Conservation (phyloP, 2,797 vertebrate species). For the Syngnathus acus region DNA sequence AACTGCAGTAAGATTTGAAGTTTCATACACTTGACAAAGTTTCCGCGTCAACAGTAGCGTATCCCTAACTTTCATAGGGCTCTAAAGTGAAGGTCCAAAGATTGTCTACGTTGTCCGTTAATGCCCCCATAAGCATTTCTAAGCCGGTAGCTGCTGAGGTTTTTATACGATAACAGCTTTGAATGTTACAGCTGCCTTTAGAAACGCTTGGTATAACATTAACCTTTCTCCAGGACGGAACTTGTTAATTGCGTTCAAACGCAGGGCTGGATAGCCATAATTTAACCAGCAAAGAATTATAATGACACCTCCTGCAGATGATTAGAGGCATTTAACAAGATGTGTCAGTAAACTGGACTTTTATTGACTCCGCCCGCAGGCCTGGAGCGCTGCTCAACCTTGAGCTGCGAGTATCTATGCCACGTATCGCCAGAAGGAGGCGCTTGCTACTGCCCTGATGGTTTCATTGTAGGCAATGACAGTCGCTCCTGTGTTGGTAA, state of each 20-base stretch:
- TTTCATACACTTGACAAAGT: background rate
- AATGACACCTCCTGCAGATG: constrained; percentile 1
- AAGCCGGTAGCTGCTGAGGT: constrained; percentile 20
- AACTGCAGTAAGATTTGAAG: constrained; percentile 55
- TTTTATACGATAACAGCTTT: constrained; percentile 4
- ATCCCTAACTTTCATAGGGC: constrained; percentile 8
- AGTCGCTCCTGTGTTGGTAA: constrained; percentile 69
- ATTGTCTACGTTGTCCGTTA: constrained; percentile 1
- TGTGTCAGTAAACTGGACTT: background rate
- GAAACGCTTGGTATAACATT: constrained; percentile 30
- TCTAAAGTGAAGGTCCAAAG: constrained; percentile 9
- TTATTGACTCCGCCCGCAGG: constrained; percentile 36
- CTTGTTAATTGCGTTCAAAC: background rate
- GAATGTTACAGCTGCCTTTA: constrained; percentile 20
- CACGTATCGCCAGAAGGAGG: constrained; percentile 67
- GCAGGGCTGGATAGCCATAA: constrained; percentile 9
- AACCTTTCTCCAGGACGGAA: constrained; percentile 13
- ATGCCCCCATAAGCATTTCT: constrained; percentile 27
- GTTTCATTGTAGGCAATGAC: constrained; percentile 66
- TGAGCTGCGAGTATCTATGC: constrained; percentile 69
- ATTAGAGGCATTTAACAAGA: background rate
- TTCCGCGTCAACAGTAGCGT: background rate
- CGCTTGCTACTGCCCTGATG: constrained; percentile 66
- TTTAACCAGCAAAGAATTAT: constrained; percentile 3
- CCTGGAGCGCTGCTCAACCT: constrained; percentile 55